Percentiles rank a stretch among this genome's conserved stretches.
phyloP scores from a whole-genome alignment of 2,797 vertebrate species.

The Brachyalestes nurse region DNA sequence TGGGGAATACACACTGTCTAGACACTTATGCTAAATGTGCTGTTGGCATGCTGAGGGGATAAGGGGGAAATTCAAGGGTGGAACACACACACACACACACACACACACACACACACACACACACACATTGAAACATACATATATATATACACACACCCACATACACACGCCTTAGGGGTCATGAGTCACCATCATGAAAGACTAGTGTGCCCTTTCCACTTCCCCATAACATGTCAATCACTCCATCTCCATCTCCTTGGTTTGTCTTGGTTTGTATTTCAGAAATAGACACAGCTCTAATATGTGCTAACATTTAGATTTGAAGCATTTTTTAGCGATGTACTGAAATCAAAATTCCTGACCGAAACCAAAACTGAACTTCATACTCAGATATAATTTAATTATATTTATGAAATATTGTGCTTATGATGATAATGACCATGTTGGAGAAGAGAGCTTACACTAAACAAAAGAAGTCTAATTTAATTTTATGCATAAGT shows the following conservation, averaged over 20 bases:
- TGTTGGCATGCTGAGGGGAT: conserved; percentile 33
- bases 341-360: no score
- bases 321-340: neutral
- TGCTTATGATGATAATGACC: no score
- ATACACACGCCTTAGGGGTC: conserved; percentile 37
- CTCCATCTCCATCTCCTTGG: neutral
- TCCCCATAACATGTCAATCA: conserved; percentile 34
- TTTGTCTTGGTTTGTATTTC: conserved; percentile 1
- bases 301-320: neutral
- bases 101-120: conserved; percentile 23
- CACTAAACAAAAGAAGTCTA: no score
- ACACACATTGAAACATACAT: no score
- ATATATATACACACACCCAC: conserved; percentile 18
- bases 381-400: no score
- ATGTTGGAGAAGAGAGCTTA: no score
- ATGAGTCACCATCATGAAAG: conserved; percentile 40
- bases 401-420: no score
- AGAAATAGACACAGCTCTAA: neutral
- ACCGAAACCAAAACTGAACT: no score
- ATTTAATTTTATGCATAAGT: no score
- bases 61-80: conserved; percentile 11
- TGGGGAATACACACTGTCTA: conserved; percentile 10
- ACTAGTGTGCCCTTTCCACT: neutral
- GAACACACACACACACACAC: conserved; percentile 16
- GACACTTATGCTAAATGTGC: conserved; percentile 39